Conservation (phyloP, 2,888 invertebrate genomes). For the Eilema griseolum region DNA sequence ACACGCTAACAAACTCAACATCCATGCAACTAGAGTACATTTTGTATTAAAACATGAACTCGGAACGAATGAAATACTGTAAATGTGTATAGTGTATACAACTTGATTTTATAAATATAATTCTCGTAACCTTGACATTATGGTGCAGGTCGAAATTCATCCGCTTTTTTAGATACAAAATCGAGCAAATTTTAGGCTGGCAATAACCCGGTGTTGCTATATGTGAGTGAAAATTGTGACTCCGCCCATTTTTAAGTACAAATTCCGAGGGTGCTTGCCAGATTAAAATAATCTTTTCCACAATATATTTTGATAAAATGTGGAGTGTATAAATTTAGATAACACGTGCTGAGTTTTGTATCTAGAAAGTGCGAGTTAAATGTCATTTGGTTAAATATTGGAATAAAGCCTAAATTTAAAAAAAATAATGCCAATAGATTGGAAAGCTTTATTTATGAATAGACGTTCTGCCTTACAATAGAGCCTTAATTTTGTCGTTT, state of each 20-base stretch:
- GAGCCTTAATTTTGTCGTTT: constrained; percentile 57
- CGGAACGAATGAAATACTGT: constrained; percentile 16
- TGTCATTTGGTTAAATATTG: constrained; percentile 27
- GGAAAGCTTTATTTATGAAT: constrained; percentile 66
- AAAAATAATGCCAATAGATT: constrained; percentile 63
- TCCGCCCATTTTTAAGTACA: constrained; percentile 20
- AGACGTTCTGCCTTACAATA: constrained; percentile 61
- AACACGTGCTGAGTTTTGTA: constrained; percentile 15
- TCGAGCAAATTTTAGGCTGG: constrained; percentile 16
- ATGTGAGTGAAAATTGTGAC: constrained; percentile 6
- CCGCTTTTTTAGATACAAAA: constrained; percentile 27
- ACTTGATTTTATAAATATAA: constrained; percentile 30
- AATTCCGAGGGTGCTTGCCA: constrained; percentile 10
- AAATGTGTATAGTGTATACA: constrained; percentile 37
- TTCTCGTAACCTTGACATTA: constrained; percentile 32
- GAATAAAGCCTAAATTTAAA: constrained; percentile 55
- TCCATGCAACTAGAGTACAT: constrained; percentile 21
- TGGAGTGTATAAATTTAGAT: constrained; percentile 1
- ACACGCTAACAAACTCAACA: constrained; percentile 16
- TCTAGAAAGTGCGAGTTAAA: constrained; percentile 23
- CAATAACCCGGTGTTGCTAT: constrained; percentile 11
- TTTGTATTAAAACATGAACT: constrained; percentile 29
- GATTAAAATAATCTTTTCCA: constrained; percentile 8
- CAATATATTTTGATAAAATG: background rate
- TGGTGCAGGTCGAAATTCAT: constrained; percentile 15